Percentiles rank a stretch among this genome's conserved stretches.
Conservation (phyloP, 2,113 vertebrate species). For the Cyprinus carpio region DNA sequence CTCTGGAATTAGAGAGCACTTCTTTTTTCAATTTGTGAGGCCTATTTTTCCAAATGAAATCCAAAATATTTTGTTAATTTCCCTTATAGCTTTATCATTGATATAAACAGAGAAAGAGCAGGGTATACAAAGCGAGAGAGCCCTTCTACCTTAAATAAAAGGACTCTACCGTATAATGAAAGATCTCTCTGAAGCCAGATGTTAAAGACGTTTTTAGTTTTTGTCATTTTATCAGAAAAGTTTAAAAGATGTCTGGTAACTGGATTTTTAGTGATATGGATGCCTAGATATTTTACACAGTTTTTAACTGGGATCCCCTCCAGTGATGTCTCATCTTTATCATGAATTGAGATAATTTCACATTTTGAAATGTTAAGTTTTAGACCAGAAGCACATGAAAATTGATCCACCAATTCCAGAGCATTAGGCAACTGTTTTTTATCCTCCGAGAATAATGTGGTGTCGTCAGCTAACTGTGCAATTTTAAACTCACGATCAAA, state of each 20-base stretch:
- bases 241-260: not conserved
- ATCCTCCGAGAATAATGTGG: not conserved
- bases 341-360: not conserved
- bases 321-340: no score
- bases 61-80: no score
- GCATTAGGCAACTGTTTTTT: not conserved
- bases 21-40: no score
- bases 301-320: not conserved
- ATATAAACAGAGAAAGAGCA: no score
- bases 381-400: no score
- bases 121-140: no score
- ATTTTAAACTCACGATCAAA: not conserved
- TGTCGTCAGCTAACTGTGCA: not conserved
- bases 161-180: not conserved
- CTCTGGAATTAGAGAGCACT: no score
- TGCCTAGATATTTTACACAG: not conserved
- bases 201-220: no score
- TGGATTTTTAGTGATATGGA: not conserved
- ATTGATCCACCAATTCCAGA: not conserved
- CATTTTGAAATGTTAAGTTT: no score
- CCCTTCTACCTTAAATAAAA: not conserved
- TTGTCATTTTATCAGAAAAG: not conserved
- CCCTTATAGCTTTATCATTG: no score
- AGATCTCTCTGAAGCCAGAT: not conserved
- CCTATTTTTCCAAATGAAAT: no score